Conservation (phyloP, 2,113 vertebrate genomes). For the Delphinapterus leucas region DNA sequence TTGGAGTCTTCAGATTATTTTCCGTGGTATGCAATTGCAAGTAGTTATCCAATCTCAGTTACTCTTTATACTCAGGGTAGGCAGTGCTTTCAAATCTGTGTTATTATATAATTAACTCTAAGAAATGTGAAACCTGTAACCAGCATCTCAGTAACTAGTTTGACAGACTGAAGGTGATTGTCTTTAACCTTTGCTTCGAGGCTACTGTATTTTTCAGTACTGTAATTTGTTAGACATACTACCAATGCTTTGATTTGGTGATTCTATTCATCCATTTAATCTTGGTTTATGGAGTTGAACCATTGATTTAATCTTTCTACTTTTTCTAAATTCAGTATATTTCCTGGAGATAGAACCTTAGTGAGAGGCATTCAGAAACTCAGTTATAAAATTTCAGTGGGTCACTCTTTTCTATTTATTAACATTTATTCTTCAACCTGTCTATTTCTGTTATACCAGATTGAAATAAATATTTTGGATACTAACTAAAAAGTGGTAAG, state of each 20-base stretch:
- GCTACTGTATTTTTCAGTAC: not conserved
- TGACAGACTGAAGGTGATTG: not conserved
- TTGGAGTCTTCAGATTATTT: not conserved
- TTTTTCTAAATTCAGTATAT: constrained; percentile 6
- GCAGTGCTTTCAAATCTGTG: not conserved
- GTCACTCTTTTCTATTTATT: not conserved
- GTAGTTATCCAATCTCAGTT: not conserved
- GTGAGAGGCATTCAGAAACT: not conserved
- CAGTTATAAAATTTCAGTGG: not conserved
- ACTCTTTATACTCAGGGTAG: not conserved
- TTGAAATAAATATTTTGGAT: not conserved
- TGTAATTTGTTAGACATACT: constrained; percentile 7
- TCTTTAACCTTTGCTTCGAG: constrained; percentile 9
- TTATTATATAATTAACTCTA: not conserved
- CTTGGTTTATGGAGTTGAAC: not conserved
- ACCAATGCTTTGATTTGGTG: not conserved
- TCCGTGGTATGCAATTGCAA: not conserved
- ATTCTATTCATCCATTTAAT: constrained; percentile 32
- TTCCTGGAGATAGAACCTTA: not conserved
- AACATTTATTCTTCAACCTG: not conserved
- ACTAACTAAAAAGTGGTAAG: not conserved
- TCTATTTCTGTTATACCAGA: not conserved
- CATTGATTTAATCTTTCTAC: not conserved
- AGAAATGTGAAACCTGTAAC: not conserved
- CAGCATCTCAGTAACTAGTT: not conserved